These are phyloP conservation scores for Ceratotherium simum DNA, from an alignment of 2,113 vertebrate genomes.

Conservation along the genomic window DNA sequence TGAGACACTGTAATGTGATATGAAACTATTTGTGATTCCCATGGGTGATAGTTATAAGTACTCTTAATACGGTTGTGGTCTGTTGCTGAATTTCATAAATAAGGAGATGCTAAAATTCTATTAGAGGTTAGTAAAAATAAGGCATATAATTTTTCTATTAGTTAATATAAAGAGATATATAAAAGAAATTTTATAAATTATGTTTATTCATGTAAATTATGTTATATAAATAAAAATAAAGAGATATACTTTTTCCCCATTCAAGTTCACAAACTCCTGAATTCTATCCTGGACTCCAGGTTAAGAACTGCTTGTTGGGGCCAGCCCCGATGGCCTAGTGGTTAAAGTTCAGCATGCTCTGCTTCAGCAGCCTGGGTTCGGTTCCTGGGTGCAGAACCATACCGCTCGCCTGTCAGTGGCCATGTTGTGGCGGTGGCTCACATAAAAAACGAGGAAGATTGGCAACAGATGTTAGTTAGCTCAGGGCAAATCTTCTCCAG, in stretches of 20 bases:
- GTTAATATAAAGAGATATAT: neutral
- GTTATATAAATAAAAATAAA: neutral
- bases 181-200: neutral
- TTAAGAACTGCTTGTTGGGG: neutral
- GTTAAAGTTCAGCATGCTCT: too few relatives aligned
- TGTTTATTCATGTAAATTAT: neutral
- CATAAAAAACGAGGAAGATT: too few relatives aligned
- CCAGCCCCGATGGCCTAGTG: too few relatives aligned
- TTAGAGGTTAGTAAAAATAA: neutral
- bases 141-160: neutral
- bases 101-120: neutral
- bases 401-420: too few relatives aligned
- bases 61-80: neutral
- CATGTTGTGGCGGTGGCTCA: too few relatives aligned
- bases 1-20: neutral
- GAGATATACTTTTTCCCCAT: neutral
- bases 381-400: too few relatives aligned
- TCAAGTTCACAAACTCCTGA: neutral
- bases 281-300: neutral
- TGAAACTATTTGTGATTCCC: conserved; percentile 33
- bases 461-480: too few relatives aligned
- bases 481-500: too few relatives aligned
- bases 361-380: too few relatives aligned
- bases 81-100: neutral
- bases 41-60: neutral